These are phyloP conservation scores for Grammatotria lemairii DNA, from an alignment of 2,113 vertebrate species.

Conservation along the genomic window DNA sequence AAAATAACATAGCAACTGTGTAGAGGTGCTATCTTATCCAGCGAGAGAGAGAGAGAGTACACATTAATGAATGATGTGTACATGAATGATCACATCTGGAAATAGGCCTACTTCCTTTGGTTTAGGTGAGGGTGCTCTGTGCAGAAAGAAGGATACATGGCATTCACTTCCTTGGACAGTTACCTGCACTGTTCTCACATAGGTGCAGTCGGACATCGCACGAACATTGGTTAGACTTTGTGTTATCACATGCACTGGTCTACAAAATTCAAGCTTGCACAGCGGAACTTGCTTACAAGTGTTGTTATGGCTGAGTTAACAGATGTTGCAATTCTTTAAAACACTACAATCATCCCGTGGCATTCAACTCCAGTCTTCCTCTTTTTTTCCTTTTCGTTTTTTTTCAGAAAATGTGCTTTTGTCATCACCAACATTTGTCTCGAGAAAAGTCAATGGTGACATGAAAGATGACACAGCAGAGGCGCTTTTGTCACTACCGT, in stretches of 20 bases:
- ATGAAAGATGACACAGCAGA: not conserved
- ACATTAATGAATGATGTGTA: too few relatives aligned
- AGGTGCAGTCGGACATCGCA: fast-evolving
- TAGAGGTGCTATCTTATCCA: not conserved
- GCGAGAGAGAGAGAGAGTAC: not conserved
- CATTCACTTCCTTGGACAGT: not conserved
- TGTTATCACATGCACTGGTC: not conserved
- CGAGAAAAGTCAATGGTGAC: not conserved
- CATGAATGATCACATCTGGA: not conserved
- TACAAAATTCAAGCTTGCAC: not conserved
- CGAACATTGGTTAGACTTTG: not conserved
- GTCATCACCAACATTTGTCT: not conserved
- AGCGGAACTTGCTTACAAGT: not conserved
- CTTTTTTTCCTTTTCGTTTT: not conserved
- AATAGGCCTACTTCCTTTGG: not conserved
- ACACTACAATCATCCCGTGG: not conserved
- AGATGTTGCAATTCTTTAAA: not conserved
- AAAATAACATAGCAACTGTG: not conserved
- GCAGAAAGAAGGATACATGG: not conserved
- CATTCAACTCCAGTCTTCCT: not conserved
- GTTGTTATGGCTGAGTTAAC: not conserved
- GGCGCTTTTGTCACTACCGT: not conserved
- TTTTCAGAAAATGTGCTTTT: not conserved
- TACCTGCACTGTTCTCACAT: not conserved
- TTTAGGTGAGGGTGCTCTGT: not conserved